Evolutionary conservation across 1,140 invertebrate species (phyloP).

Genomic region (Meloidogyne floridensis): DNA sequence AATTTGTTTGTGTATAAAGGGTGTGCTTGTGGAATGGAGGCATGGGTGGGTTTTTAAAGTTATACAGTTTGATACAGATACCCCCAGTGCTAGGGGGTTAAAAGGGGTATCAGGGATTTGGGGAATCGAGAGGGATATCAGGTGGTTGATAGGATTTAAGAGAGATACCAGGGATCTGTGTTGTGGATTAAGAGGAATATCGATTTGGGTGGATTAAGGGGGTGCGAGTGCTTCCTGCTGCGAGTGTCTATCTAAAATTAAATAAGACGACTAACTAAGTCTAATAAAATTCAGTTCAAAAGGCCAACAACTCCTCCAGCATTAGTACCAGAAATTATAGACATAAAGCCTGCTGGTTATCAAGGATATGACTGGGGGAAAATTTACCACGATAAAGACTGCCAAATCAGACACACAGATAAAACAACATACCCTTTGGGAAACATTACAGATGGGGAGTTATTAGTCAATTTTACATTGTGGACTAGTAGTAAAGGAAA

Average conservation of each 20-base stretch:
- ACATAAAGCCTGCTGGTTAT: neutral
- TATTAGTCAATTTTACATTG: neutral
- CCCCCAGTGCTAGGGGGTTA: too few species aligned
- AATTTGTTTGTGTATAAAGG: conserved; percentile 8
- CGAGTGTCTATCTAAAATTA: too few species aligned
- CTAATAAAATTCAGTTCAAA: neutral
- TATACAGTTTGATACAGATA: too few species aligned
- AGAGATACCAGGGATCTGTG: too few species aligned
- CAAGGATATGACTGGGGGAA: neutral
- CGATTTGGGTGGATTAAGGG: too few species aligned
- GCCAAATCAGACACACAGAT: neutral
- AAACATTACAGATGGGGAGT: neutral
- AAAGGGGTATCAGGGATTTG: too few species aligned
- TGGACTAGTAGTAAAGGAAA: neutral
- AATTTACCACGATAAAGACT: neutral
- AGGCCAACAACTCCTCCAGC: neutral
- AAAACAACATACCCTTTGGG: neutral
- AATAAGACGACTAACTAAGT: too few species aligned
- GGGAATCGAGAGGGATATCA: too few species aligned
- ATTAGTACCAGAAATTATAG: neutral
- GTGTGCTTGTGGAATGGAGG: conserved; percentile 8
- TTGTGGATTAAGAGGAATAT: too few species aligned
- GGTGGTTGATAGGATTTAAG: too few species aligned
- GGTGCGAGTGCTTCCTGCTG: too few species aligned
- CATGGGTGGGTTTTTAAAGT: neutral